Conservation (phyloP, 2,888 invertebrate genomes). For the Ichneumon xanthorius region DNA sequence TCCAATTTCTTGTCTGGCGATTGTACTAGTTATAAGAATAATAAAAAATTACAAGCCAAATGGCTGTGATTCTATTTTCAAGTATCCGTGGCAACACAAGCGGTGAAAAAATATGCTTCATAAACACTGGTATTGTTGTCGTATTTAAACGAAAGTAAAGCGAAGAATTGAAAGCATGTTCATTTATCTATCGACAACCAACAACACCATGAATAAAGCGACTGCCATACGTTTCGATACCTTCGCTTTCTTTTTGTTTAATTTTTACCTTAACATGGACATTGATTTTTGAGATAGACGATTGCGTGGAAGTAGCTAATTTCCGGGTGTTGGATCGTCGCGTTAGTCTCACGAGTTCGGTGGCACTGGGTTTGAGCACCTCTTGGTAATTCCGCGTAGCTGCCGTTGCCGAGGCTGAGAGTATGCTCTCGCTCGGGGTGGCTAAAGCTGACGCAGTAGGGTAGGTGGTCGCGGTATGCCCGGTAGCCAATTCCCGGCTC, state of each 20-base stretch:
- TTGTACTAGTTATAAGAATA: not conserved
- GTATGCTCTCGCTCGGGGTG: conserved; percentile 74
- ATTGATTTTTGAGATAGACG: conserved; percentile 26
- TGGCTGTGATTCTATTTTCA: not conserved
- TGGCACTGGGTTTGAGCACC: conserved; percentile 75
- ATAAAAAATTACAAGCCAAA: not conserved
- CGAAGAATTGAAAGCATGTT: too few species aligned
- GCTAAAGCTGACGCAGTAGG: conserved; percentile 82
- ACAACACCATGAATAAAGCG: not conserved
- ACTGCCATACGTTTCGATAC: not conserved
- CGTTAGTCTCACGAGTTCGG: conserved; percentile 34
- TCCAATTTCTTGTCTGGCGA: conserved; percentile 1
- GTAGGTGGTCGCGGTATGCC: conserved; percentile 83
- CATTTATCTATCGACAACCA: not conserved
- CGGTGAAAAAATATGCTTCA: too few species aligned
- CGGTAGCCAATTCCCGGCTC: conserved; percentile 84
- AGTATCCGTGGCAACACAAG: not conserved
- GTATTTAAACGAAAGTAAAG: too few species aligned
- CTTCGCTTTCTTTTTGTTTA: not conserved
- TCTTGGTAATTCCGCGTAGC: conserved; percentile 73
- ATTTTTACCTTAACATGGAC: not conserved
- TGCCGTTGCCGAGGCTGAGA: conserved; percentile 41
- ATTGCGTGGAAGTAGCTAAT: conserved; percentile 61
- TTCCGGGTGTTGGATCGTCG: conserved; percentile 51
- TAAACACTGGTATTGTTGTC: too few species aligned